Evolutionary conservation across 2,797 vertebrate species (phyloP), one percentile per base, ranked within the genome.

Genomic region (Danio tinwini): DNA sequence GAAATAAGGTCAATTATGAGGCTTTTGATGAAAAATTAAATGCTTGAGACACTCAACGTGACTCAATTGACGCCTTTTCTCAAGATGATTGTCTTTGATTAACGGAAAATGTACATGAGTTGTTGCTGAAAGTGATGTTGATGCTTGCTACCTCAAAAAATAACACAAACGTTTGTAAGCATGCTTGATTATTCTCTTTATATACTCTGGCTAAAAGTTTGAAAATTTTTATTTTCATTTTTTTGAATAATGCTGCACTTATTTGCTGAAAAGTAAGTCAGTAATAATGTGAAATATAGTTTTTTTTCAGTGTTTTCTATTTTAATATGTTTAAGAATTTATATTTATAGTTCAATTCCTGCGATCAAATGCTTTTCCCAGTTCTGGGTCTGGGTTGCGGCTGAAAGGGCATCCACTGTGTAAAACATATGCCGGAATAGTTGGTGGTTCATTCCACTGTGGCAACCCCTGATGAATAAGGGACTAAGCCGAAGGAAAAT

Each of bases 1-100:
- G 17, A 40, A 69, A 63, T 52, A 45, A 65, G 42, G 37, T 47
- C 29, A 67, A 17, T 76, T 56, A 16, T 2, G 29, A 65, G 10
- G 17, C 45, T 6, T 42, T 47, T n/a, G 37, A 37, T 49, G 9
- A n/a, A 61, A 58, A 68, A n/a, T 0, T 5, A 11, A 0, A 39
- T 19, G 58, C 49, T 71, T 71, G 67, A 58, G 81, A 12, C 65
- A 65, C 21, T 82, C 59, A 29, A 42, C 16, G 45, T 64, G 44
- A 49, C 10, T 39, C 12, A 53, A 11, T 64, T 45, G 45, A 4
- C 14, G 37, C 19, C 52, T 39, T 29, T 67, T 63, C 14, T 74
- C 11, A 50, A 63, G 47, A 42, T 62, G n/a, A 29, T 42, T 52
- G 11, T 42, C 29, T 17, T 47, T 7, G 2, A 76, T 29, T 56